Evolutionary conservation across 2,113 vertebrate species (phyloP).

Genomic region (Rafetus swinhoei): DNA sequence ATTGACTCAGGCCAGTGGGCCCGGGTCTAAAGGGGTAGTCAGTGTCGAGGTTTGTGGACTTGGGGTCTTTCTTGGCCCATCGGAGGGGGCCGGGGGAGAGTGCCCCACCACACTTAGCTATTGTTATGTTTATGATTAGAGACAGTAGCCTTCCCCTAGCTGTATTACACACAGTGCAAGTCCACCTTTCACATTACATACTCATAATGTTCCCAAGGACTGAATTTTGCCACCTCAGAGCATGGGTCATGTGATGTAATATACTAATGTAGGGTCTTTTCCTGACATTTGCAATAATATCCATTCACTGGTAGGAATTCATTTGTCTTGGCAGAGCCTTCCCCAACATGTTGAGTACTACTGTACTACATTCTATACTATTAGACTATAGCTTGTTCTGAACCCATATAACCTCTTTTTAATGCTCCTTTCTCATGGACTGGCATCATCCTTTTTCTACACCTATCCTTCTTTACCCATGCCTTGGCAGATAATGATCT

Average conservation of each 20-base stretch:
- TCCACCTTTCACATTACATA: neutral
- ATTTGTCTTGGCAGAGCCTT: constrained; percentile 16
- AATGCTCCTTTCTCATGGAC: neutral
- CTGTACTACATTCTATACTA: neutral
- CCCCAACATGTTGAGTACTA: neutral
- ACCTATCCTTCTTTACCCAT: neutral
- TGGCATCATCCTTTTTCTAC: neutral
- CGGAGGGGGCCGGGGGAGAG: too few relatives aligned
- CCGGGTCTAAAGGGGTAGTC: too few relatives aligned
- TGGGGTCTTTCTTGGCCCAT: too few relatives aligned
- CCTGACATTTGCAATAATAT: accelerated
- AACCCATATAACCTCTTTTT: neutral
- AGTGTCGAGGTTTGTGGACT: too few relatives aligned
- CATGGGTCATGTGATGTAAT: neutral
- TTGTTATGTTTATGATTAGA: neutral
- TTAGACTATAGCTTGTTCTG: neutral
- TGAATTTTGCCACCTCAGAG: neutral
- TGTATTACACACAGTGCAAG: neutral
- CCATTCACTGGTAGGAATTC: neutral
- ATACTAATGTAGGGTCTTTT: neutral
- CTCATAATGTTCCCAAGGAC: neutral
- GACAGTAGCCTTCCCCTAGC: neutral
- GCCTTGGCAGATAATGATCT: neutral
- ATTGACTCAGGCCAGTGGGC: too few relatives aligned
- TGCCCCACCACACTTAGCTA: neutral